Conservation (phyloP, 2,888 invertebrate genomes). For the Alloplasta piceator region DNA sequence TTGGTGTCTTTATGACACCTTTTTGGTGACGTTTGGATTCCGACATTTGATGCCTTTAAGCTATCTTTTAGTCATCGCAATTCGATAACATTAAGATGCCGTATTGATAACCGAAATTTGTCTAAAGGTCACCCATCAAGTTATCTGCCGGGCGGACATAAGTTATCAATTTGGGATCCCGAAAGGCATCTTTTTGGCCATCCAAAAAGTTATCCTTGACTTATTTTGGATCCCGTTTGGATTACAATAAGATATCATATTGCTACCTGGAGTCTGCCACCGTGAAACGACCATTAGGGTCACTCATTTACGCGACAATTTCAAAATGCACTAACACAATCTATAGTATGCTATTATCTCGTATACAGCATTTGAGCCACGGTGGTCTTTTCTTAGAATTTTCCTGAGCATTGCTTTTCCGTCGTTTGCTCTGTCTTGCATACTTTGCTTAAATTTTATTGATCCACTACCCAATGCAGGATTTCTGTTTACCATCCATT, state of each 20-base stretch:
- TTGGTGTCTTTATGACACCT: constrained; percentile 3
- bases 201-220: neutral
- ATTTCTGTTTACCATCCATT: no score
- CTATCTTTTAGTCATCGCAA: constrained; percentile 13
- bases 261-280: constrained; percentile 24
- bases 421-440: no score
- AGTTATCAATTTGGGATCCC: constrained; percentile 5
- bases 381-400: no score
- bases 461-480: no score
- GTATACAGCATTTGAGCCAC: no score
- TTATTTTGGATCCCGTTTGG: neutral
- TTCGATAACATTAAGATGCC: constrained; percentile 13
- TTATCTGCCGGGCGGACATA: constrained; percentile 18
- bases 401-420: no score
- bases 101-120: constrained; percentile 20
- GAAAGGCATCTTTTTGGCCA: neutral
- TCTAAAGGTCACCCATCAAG: constrained; percentile 5
- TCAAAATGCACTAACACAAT: no score
- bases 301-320: no score
- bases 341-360: no score
- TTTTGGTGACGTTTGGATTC: constrained; percentile 22
- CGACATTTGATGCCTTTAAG: constrained; percentile 19
- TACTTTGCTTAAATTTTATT: no score
- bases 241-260: constrained; percentile 5
- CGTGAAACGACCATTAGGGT: no score